These are phyloP conservation scores for Lytechinus pictus DNA, from an alignment of 35 echinoderm and acorn worm species.

Conservation along the genomic window DNA sequence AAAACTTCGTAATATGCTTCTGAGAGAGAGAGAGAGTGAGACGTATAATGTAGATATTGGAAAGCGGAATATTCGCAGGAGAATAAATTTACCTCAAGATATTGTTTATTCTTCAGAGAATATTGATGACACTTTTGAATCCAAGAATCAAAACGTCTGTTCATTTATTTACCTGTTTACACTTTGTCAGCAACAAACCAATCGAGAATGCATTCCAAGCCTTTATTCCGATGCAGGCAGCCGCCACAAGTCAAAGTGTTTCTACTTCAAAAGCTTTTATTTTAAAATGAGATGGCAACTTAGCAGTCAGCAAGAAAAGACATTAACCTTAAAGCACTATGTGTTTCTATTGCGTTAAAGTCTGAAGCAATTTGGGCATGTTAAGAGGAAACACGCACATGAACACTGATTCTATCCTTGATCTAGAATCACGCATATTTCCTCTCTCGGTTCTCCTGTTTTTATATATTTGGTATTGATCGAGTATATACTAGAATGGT, in stretches of 20 bases:
- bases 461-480: not conserved
- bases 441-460: not conserved
- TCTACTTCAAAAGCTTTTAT: not conserved
- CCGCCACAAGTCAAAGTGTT: not conserved
- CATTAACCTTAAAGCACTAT: not conserved
- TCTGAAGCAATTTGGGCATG: not conserved
- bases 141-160: not conserved
- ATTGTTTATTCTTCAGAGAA: not conserved
- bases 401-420: conserved; percentile 4
- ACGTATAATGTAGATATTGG: not conserved
- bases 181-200: not conserved
- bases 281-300: not conserved
- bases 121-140: not conserved
- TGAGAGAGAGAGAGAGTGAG: not conserved
- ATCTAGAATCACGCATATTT: not conserved
- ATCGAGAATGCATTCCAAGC: not conserved
- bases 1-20: too few relatives aligned
- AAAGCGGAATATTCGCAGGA: not conserved
- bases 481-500: not conserved
- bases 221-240: not conserved
- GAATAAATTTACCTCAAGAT: not conserved
- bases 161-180: not conserved
- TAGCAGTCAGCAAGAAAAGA: not conserved
- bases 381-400: not conserved
- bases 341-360: not conserved